Conservation (phyloP, 1,140 invertebrate species). For the Drosophila athabasca region DNA sequence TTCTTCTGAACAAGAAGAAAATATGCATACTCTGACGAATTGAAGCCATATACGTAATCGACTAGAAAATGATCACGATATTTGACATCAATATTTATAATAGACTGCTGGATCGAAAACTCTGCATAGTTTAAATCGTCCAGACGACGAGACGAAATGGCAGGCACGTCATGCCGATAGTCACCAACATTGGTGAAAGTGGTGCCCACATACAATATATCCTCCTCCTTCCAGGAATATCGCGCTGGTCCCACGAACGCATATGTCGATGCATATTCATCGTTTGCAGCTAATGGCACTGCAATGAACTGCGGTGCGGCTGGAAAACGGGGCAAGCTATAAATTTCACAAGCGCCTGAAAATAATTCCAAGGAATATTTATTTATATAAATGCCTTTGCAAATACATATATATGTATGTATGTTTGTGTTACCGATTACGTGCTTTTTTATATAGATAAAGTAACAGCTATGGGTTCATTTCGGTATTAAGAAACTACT, state of each 20-base stretch:
- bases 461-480: no score
- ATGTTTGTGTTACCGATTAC: no score
- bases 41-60: conserved; percentile 97
- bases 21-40: conserved; percentile 96
- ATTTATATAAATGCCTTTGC: no score
- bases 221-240: conserved; percentile 90
- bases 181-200: conserved; percentile 96
- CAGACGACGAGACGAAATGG: conserved; percentile 93
- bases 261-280: conserved; percentile 94
- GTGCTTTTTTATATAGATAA: no score
- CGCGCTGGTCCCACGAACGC: conserved; percentile 97
- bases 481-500: no score
- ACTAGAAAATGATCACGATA: conserved; percentile 97
- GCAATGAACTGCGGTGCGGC: conserved; percentile 89
- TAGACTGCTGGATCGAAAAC: conserved; percentile 93
- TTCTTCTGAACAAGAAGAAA: conserved; percentile 97
- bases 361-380: background rate
- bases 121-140: conserved; percentile 91
- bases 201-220: conserved; percentile 96
- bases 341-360: conserved; percentile 92
- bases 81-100: conserved; percentile 95
- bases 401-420: background rate
- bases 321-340: conserved; percentile 92
- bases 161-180: conserved; percentile 96
- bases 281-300: conserved; percentile 94